Evolutionary conservation across 53 echinoderm and acorn worm species (phyloP).

Genomic region (Patiria pectinifera): DNA sequence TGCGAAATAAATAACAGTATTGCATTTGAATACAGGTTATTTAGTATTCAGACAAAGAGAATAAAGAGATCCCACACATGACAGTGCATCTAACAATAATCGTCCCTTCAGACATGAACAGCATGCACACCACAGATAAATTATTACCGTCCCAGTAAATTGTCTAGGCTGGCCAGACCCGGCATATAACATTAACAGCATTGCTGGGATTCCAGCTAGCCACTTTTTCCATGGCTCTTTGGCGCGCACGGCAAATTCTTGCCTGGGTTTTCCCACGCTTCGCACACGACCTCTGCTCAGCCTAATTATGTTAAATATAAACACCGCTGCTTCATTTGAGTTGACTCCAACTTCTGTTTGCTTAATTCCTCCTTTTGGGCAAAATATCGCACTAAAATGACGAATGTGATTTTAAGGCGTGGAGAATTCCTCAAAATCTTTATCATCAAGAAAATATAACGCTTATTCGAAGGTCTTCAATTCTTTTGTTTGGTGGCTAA

Average conservation of each 20-base stretch:
- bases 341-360: neutral
- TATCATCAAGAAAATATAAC: too few relatives aligned
- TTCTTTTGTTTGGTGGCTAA: neutral
- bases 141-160: slow-evolving; percentile 47
- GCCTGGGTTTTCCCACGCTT: slow-evolving; percentile 58
- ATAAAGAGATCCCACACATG: neutral
- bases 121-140: slow-evolving; percentile 24
- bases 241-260: slow-evolving; percentile 42
- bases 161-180: slow-evolving; percentile 26
- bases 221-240: slow-evolving; percentile 48
- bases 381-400: neutral
- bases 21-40: neutral
- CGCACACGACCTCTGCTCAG: slow-evolving; percentile 42
- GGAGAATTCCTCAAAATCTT: neutral
- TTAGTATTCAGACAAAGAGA: neutral
- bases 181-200: slow-evolving; percentile 60
- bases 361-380: neutral
- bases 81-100: neutral
- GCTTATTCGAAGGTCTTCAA: too few relatives aligned
- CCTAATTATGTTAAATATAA: slow-evolving; percentile 65
- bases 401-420: neutral
- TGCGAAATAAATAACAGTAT: neutral
- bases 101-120: neutral
- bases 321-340: slow-evolving; percentile 25
- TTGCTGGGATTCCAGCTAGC: slow-evolving; percentile 57